phyloP scores from a whole-genome alignment of 2,113 vertebrate species.

The Calyptomena viridis region DNA sequence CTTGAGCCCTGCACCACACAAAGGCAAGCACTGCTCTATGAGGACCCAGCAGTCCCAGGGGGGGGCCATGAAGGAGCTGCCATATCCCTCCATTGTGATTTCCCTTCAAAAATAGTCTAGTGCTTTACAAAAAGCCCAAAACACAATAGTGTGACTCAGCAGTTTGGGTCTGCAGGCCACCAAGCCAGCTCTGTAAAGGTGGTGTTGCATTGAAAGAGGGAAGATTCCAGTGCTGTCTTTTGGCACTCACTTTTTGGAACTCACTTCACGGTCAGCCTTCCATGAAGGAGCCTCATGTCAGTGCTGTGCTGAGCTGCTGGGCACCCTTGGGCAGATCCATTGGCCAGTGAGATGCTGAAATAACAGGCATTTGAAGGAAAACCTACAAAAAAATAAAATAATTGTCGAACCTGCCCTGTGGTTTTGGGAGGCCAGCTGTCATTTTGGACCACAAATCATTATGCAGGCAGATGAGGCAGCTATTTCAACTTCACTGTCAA shows the following conservation, averaged over 20 bases:
- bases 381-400: not conserved
- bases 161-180: not conserved
- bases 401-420: not conserved
- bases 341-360: not conserved
- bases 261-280: rapidly evolving
- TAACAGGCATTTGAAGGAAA: not conserved
- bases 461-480: not conserved
- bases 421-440: not conserved
- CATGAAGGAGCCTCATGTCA: not conserved
- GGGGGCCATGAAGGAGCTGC: not conserved
- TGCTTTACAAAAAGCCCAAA: slow-evolving; percentile 22
- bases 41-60: not conserved
- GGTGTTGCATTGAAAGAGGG: not conserved
- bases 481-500: not conserved
- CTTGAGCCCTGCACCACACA: not conserved
- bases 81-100: slow-evolving; percentile 50
- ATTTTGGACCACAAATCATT: not conserved
- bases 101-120: not conserved
- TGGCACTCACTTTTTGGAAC: not conserved
- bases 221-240: not conserved
- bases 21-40: not conserved
- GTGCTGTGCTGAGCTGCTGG: not conserved
- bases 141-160: slow-evolving; percentile 51
- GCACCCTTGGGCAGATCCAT: not conserved
- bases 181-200: not conserved